These are phyloP conservation scores for Beris chalybata DNA, from an alignment of 2,888 invertebrate species.

Conservation along the genomic window DNA sequence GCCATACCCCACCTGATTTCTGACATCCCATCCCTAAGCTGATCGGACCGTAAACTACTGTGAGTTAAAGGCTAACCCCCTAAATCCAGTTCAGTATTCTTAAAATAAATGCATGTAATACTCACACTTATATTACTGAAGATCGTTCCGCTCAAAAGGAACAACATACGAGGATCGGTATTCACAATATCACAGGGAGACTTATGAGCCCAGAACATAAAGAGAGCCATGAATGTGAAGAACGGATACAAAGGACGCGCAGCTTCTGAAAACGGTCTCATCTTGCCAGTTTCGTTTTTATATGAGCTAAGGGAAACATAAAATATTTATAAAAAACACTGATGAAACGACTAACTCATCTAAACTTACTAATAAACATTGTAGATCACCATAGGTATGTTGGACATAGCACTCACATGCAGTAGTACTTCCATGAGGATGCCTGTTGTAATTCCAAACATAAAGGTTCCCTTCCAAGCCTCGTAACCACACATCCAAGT, in stretches of 20 bases:
- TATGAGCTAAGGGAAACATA: constrained; percentile 68
- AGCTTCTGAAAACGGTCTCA: constrained; percentile 79
- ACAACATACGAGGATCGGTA: constrained; percentile 82
- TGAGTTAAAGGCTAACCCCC: too few species aligned
- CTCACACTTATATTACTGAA: constrained; percentile 98
- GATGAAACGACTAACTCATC: not conserved
- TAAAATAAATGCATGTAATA: constrained; percentile 45
- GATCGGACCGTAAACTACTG: too few species aligned
- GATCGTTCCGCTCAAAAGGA: constrained; percentile 87
- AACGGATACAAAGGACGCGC: constrained; percentile 84
- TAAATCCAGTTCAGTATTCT: too few species aligned
- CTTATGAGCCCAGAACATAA: constrained; percentile 77
- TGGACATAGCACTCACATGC: constrained; percentile 83
- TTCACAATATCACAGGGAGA: constrained; percentile 83
- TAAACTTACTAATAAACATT: constrained; percentile 82
- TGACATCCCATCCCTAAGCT: too few species aligned
- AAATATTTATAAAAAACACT: not conserved
- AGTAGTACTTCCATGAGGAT: constrained; percentile 80
- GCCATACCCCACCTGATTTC: too few species aligned
- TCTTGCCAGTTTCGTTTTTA: constrained; percentile 81
- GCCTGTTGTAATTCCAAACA: constrained; percentile 74
- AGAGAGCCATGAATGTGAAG: constrained; percentile 70
- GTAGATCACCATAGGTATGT: constrained; percentile 86
- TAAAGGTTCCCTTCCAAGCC: constrained; percentile 80
- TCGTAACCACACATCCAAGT: constrained; percentile 72